Conservation (phyloP, 2,113 vertebrate species). For the Hylia prasina region DNA sequence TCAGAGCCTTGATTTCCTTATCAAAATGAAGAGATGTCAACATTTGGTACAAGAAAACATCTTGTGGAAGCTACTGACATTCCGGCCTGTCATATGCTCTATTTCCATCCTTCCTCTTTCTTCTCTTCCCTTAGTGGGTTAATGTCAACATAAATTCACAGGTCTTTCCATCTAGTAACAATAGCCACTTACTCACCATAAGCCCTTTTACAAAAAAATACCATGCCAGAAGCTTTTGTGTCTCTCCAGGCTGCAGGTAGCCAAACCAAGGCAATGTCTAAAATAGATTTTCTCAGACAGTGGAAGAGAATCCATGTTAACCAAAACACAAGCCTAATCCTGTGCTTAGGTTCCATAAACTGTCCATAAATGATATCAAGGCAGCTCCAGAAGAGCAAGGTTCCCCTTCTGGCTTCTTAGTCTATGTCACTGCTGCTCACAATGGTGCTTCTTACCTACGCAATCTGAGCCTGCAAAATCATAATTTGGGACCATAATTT, state of each 20-base stretch:
- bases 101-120: not conserved
- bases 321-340: not conserved
- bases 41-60: not conserved
- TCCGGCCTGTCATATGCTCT: not conserved
- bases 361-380: not conserved
- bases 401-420: not conserved
- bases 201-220: not conserved
- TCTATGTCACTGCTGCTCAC: not conserved
- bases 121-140: not conserved
- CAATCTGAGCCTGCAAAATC: not conserved
- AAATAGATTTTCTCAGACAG: not conserved
- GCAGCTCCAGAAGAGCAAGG: not conserved
- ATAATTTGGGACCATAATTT: not conserved
- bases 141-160: not conserved
- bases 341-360: not conserved
- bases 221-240: not conserved
- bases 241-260: not conserved
- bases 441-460: not conserved
- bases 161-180: not conserved
- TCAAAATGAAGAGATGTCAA: not conserved
- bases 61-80: not conserved
- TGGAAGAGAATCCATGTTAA: not conserved
- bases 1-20: not conserved
- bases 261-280: not conserved
- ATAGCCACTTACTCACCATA: not conserved